phyloP scores from a whole-genome alignment of 2,113 vertebrate genomes.

The Amphilophus citrinellus region DNA sequence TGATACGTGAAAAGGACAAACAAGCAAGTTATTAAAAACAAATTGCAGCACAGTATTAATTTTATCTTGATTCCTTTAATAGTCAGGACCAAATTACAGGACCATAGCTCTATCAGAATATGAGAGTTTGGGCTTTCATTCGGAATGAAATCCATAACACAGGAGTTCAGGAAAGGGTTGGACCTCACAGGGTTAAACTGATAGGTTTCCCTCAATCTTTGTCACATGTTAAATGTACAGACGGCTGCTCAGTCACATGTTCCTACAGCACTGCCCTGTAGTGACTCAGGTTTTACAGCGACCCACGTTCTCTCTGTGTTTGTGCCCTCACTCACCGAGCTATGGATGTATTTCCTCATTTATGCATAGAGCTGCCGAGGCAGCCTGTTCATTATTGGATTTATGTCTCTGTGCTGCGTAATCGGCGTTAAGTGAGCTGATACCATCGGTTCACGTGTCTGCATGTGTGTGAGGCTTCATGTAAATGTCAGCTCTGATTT shows the following conservation, averaged over 20 bases:
- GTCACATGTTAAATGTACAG: too few relatives aligned
- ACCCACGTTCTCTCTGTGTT: background rate
- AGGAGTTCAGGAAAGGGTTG: background rate
- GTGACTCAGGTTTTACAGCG: too few relatives aligned
- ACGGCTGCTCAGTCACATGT: too few relatives aligned
- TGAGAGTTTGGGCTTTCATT: background rate
- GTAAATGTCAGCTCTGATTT: constrained; percentile 45
- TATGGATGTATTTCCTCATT: background rate
- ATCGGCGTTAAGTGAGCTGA: constrained; percentile 34
- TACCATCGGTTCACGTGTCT: background rate
- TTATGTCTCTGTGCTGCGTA: background rate
- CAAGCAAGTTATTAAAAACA: background rate
- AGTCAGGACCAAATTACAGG: background rate
- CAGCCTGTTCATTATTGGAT: background rate
- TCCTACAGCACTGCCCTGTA: too few relatives aligned
- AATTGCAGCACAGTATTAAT: background rate
- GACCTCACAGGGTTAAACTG: too few relatives aligned
- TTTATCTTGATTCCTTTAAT: background rate
- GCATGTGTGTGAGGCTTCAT: constrained; percentile 18
- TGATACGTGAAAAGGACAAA: background rate
- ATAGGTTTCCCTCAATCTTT: too few relatives aligned
- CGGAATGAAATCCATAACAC: background rate
- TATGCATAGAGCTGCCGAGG: background rate
- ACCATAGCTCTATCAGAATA: background rate
- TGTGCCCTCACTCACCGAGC: accelerated